Evolutionary conservation across 2,113 vertebrate species (phyloP).

Genomic region (Ammospiza nelsoni): DNA sequence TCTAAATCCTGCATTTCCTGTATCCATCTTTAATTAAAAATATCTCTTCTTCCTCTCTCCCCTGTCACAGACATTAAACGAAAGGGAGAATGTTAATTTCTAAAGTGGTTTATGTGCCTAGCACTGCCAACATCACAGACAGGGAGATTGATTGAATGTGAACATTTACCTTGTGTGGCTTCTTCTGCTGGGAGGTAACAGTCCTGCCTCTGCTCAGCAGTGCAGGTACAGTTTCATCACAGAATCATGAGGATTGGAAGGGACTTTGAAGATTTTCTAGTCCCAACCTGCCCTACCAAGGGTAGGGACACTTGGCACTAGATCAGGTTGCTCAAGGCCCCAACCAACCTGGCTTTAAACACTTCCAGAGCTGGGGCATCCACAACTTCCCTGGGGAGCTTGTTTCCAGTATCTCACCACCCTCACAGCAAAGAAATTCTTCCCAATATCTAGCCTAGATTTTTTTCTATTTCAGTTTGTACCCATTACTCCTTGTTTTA

Average conservation of each 20-base stretch:
- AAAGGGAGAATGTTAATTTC: neutral
- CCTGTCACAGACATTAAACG: neutral
- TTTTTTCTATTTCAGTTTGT: neutral
- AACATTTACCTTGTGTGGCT: accelerated
- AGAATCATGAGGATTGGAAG: neutral
- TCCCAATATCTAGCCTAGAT: neutral
- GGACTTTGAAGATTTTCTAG: neutral
- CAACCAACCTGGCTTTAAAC: neutral
- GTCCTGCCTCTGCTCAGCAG: neutral
- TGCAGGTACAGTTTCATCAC: neutral
- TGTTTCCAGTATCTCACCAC: neutral
- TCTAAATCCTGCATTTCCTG: neutral
- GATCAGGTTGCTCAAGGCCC: neutral
- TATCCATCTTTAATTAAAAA: neutral
- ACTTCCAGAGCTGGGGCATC: neutral
- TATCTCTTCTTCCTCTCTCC: neutral
- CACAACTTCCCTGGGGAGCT: neutral
- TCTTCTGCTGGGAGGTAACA: neutral
- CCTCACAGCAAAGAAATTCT: neutral
- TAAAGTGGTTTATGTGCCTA: neutral
- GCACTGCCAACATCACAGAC: accelerated
- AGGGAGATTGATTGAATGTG: neutral
- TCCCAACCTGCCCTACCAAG: neutral
- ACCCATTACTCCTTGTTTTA: neutral
- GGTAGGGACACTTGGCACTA: neutral